A percentile compares a stretch with the other conserved stretches of the same genome.
phyloP scores from a whole-genome alignment of 2,797 vertebrate species.

The Triplophysa yarkandensis region DNA sequence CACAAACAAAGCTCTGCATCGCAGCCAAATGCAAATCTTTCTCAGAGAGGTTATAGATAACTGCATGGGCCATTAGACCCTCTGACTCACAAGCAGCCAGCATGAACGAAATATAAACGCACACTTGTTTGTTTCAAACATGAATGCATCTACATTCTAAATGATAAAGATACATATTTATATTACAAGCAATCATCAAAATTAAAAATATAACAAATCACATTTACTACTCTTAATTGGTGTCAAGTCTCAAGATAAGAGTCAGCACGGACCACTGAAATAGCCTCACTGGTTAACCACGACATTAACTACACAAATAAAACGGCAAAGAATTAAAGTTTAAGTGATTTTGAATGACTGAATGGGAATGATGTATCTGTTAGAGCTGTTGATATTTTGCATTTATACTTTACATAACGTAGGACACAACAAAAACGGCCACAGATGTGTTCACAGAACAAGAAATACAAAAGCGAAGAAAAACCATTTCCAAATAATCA shows the following conservation, averaged over 20 bases:
- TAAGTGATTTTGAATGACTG: neutral
- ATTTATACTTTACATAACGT: neutral
- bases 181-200: too few relatives aligned
- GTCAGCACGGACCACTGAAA: neutral
- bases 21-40: slow-evolving; percentile 10
- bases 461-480: neutral
- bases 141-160: too few relatives aligned
- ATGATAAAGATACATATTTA: too few relatives aligned
- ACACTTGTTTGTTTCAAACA: neutral
- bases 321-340: neutral
- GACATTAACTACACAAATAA: neutral
- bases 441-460: neutral
- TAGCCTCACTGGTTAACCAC: neutral
- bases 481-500: neutral
- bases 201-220: neutral
- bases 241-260: neutral
- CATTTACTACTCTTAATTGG: neutral
- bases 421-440: neutral
- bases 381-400: neutral
- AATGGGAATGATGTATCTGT: neutral
- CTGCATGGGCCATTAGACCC: slow-evolving; percentile 5
- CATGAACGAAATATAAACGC: neutral
- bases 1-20: slow-evolving; percentile 7
- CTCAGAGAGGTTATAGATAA: slow-evolving; percentile 3
- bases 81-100: neutral